phyloP scores from a whole-genome alignment of 1,140 invertebrate species.

The Scaptomyza graminum region DNA sequence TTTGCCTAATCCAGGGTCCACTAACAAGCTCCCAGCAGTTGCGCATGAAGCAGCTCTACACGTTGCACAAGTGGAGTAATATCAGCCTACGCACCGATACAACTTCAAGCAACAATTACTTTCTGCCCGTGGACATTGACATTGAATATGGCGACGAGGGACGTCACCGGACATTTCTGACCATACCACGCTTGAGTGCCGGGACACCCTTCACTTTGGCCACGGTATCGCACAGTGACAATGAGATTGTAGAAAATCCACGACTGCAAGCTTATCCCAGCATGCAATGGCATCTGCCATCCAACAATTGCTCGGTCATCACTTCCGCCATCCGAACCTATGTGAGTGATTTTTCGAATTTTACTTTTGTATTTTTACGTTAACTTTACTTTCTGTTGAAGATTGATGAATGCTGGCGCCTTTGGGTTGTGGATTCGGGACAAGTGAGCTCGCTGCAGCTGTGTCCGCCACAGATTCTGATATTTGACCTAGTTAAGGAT shows the following conservation, averaged over 20 bases:
- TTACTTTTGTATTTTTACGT: neutral
- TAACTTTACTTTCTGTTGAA: slow-evolving; percentile 53
- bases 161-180: slow-evolving; percentile 86
- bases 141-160: slow-evolving; percentile 86
- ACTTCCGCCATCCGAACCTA: slow-evolving; percentile 85
- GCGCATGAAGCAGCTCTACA: slow-evolving; percentile 60
- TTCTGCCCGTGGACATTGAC: slow-evolving; percentile 90
- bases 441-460: slow-evolving; percentile 84
- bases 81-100: slow-evolving; percentile 85
- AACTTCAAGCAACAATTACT: slow-evolving; percentile 87
- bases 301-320: slow-evolving; percentile 84
- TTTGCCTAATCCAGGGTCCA: neutral
- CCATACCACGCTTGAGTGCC: slow-evolving; percentile 89
- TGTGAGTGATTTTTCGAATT: slow-evolving; percentile 44
- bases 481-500: slow-evolving; percentile 86
- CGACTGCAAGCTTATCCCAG: slow-evolving; percentile 85
- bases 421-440: slow-evolving; percentile 89
- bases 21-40: slow-evolving; percentile 38
- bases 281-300: slow-evolving; percentile 84
- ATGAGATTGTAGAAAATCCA: slow-evolving; percentile 60
- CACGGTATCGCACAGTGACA: slow-evolving; percentile 84
- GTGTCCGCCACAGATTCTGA: slow-evolving; percentile 87
- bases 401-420: slow-evolving; percentile 87
- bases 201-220: slow-evolving; percentile 88
- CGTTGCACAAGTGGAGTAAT: slow-evolving; percentile 85